Percentiles rank a stretch among this genome's conserved stretches.
phyloP scores from a whole-genome alignment of 2,797 vertebrate species.

The Neomorphus geoffroyi region DNA sequence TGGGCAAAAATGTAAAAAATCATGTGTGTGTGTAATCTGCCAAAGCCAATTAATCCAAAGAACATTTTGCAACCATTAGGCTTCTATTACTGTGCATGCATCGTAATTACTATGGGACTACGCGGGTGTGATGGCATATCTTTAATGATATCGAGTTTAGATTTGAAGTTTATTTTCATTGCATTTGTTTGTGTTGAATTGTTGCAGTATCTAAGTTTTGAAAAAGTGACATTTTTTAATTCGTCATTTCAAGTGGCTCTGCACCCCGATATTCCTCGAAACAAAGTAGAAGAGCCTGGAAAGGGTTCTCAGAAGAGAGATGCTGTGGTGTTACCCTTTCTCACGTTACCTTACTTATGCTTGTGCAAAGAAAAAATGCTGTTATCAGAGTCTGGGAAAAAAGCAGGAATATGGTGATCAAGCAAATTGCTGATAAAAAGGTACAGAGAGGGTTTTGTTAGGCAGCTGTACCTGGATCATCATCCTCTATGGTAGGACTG shows the following conservation, averaged over 20 bases:
- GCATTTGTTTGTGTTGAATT: not conserved
- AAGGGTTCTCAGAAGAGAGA: not conserved
- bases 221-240: not conserved
- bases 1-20: conserved; percentile 71
- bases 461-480: not conserved
- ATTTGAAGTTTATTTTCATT: conserved; percentile 32
- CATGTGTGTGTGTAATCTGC: conserved; percentile 76
- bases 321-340: not conserved
- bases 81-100: conserved; percentile 47
- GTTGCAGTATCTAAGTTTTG: not conserved
- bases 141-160: not conserved
- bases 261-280: not conserved
- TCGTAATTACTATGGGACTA: conserved; percentile 40
- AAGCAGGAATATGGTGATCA: not conserved
- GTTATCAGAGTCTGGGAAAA: not conserved
- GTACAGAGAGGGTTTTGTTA: not conserved
- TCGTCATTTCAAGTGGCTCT: not conserved
- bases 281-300: not conserved
- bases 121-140: not conserved
- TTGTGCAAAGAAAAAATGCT: too few relatives aligned
- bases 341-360: not conserved
- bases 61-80: conserved; percentile 70
- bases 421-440: not conserved
- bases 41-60: conserved; percentile 69
- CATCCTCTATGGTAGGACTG: accelerated